Percentiles rank a stretch among this genome's conserved stretches.
Conservation (phyloP, 2,113 vertebrate genomes). For the Platysternon megacephalum region DNA sequence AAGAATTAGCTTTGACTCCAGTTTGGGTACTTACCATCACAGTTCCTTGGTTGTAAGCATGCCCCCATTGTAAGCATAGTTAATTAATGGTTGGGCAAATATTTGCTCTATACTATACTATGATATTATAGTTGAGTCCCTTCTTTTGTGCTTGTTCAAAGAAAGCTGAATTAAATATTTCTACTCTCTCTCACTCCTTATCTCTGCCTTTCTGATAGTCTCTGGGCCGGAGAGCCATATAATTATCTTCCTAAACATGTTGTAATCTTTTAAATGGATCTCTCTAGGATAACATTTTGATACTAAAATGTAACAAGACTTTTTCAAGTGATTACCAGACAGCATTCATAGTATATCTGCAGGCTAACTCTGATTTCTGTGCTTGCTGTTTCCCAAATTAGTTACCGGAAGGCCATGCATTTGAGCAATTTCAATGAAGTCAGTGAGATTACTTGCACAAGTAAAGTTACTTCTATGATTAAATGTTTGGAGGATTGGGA, state of each 20-base stretch:
- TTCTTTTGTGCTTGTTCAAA: background rate
- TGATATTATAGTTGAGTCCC: background rate
- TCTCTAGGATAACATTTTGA: background rate
- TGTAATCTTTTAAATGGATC: background rate
- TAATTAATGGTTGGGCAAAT: slow-evolving; percentile 17
- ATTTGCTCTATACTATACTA: background rate
- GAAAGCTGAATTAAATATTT: background rate
- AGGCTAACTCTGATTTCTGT: background rate
- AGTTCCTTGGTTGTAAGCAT: background rate
- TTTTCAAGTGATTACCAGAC: background rate
- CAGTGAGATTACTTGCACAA: background rate
- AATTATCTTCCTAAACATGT: background rate
- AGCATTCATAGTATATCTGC: background rate
- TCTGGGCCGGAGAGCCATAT: background rate
- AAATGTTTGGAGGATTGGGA: background rate
- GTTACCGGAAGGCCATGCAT: background rate
- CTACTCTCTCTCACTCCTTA: background rate
- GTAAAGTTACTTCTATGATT: background rate
- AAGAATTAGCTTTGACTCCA: background rate
- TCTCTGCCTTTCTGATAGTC: background rate
- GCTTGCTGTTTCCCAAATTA: background rate
- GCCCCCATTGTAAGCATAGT: background rate
- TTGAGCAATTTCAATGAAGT: background rate
- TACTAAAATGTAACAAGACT: background rate
- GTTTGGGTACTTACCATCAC: background rate